Evolutionary conservation across 2,888 invertebrate genomes (phyloP), one percentile per base, ranked within the genome.

Genomic region (Polymixis lichenea): DNA sequence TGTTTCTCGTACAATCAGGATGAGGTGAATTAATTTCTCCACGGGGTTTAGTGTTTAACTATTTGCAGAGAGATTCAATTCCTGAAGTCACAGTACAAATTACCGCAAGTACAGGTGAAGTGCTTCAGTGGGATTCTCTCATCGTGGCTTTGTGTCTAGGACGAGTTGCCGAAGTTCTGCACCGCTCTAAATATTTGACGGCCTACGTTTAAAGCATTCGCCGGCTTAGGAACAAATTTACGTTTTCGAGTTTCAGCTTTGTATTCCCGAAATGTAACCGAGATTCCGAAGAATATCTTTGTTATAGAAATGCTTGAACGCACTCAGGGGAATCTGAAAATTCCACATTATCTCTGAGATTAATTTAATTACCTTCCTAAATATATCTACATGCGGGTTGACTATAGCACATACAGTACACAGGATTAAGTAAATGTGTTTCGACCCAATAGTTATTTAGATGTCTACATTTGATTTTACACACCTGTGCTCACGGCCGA

Each of bases 401-500:
- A 83, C 78, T 85, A 77, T 86, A 72, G 75, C 75, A 72, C 70
- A 80, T 82, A 78, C 70, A 88, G 76, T 78, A 82, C 73, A 83
- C 86, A 86, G 91, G 90, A 92, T 92, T 92, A 91, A 89, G 90
- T 88, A 88, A 94, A 93, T 92, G 92, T 92, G 90, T 93, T 93
- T 91, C 90, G 90, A 89, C 89, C 92, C 92, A 87, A 90, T 91
- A 92, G 90, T 91, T 92, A 92, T 92, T 92, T 92, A 92, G 89
- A 91, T 90, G 90, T 93, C 90, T 93, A 92, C 90, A 91, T 94
- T 95, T 93, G 92, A 94, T 95, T 95, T 93, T 92, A 93, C 93
- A 93, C 93, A 94, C 94, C 93, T 94, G 94, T 90, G 93, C 91
- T 91, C 92, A 91, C 82, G 86, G 89, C 88, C 89, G 91, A 93